Evolutionary conservation across 2,888 invertebrate species (phyloP), one percentile per base, ranked within the genome.

Genomic region (Notocelia uddmanniana): DNA sequence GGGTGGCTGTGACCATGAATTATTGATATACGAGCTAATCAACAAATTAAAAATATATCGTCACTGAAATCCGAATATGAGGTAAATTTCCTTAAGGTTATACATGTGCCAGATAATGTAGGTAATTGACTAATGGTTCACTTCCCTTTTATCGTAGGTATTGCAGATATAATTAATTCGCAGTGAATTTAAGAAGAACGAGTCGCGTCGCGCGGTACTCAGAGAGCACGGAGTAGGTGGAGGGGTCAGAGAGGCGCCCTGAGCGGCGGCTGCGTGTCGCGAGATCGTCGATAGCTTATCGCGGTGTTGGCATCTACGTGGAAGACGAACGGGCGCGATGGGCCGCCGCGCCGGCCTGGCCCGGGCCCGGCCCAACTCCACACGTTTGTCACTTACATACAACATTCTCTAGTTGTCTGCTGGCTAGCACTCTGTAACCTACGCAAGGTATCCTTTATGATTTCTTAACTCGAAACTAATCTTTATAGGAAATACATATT

Each of bases 271-370:
- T 73, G 78, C 81, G 81, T 82, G 85, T 81, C 78, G 79, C 75
- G 77, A 81, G 85, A 84, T 85, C 76, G 34, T 52, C 76, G 81
- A 82, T 80, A 82, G 75, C 71, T 67, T 84, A 85, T 85, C 85
- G 74, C 71, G 71, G 76, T 74, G 76, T 75, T 79, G 76, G 77
- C 76, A 85, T 85, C 85, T 80, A 74, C 74, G 69, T 48, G 76
- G 55, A 73, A 80, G 81, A 82, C 75, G 76, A 75, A 82, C 79
- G 76, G 76, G 75, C 75, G 76, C 78, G 57, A 55, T 34, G 41
- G 37, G n/a, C 41, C 18, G 45, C 41, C 41, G 41, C 18, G 45
- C 15, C 41, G 15, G 15, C 15, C 15, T n/a, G 45, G n/a, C n/a
- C 41, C 41, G 41, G 41, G 57, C 54, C 21, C 55, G 54, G 57